Evolutionary conservation across 2,888 invertebrate genomes (phyloP), one percentile per base, ranked within the genome.

Genomic region (Rhopalosiphum nymphaeae): DNA sequence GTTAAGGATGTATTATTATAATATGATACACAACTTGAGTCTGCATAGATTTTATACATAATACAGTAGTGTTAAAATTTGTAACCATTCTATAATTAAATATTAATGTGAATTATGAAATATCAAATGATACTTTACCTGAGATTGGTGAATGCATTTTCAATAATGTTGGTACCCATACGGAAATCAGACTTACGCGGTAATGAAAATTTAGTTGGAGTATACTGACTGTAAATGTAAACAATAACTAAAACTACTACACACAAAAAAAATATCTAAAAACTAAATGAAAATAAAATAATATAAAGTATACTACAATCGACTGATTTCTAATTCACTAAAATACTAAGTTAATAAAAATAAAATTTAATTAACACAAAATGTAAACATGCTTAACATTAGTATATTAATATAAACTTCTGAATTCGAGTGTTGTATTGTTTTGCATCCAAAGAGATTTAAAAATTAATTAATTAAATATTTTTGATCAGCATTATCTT

Each of bases 131-230:
- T 93, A 67, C 11, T 88, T 97, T 97, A 98, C 98, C 98, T 98
- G 96, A 98, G 97, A 96, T 97, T 97, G 95, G 96, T 97, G 95
- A 97, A 96, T 95, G 96, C 96, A 96, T 97, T 97, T 96, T 98
- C 98, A 96, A 98, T 97, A 96, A 98, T 97, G 96, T 97, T 97
- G 96, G 97, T 97, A 95, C 97, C 97, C 96, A 97, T 96, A 97
- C 97, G 97, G 96, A 98, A 97, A 96, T 98, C 97, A 95, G 97
- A 97, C 96, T 98, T 98, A 96, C 97, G 97, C 10, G 91, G 94
- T 96, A 98, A 97, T 96, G 98, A 98, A 96, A 98, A 97, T 96
- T 98, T 97, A 96, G 97, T 97, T 95, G 98, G 97, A 96, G 98
- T 98, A 97, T 97, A 98, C 96, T 98, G 98, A 97, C 98, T 98